phyloP scores from a whole-genome alignment of 2,888 invertebrate species.

The Hirudinaria manillensis region DNA sequence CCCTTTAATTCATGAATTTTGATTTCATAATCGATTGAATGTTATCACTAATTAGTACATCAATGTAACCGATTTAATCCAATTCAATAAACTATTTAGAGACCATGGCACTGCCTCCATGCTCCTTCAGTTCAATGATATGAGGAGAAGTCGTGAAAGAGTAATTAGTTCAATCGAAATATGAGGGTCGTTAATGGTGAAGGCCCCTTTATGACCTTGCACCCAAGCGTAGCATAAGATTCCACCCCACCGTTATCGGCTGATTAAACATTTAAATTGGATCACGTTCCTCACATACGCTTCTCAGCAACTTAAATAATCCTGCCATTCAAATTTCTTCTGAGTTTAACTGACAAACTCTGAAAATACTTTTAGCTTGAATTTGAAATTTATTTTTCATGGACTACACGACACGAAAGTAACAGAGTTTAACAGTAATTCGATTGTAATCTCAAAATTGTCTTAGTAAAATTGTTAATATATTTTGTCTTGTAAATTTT shows the following conservation, averaged over 20 bases:
- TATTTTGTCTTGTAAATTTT: too few relatives aligned
- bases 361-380: not conserved
- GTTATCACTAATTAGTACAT: not conserved
- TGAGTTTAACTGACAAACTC: not conserved
- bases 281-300: constrained; percentile 6
- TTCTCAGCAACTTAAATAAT: constrained; percentile 6
- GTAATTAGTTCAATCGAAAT: too few relatives aligned
- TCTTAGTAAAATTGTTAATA: too few relatives aligned
- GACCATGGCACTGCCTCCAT: too few relatives aligned
- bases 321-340: not conserved
- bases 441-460: too few relatives aligned
- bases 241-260: not conserved
- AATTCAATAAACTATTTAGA: too few relatives aligned
- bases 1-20: too few relatives aligned
- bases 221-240: constrained; percentile 5
- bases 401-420: too few relatives aligned
- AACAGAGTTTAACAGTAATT: too few relatives aligned
- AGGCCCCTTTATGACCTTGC: not conserved
- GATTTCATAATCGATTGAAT: too few relatives aligned
- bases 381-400: not conserved
- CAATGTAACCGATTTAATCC: not conserved
- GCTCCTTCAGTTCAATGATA: too few relatives aligned
- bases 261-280: constrained; percentile 13
- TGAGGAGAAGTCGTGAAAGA: too few relatives aligned
- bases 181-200: constrained; percentile 1